phyloP scores from a whole-genome alignment of 64 coral and sea anemone species.

The Montipora efflorescens region DNA sequence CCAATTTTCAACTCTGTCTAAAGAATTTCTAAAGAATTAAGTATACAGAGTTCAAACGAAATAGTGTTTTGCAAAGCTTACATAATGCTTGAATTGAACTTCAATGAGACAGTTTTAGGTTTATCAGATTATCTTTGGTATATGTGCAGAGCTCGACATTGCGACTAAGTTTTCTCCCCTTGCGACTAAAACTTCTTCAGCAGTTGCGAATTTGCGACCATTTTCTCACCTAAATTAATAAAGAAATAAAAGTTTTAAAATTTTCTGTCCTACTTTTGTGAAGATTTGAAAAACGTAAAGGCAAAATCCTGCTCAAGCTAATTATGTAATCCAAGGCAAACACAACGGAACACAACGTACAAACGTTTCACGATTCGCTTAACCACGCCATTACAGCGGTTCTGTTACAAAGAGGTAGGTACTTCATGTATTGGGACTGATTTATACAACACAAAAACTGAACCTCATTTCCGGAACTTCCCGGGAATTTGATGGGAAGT shows the following conservation, averaged over 20 bases:
- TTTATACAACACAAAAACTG: conserved; percentile 12
- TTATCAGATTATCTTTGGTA: too few species aligned
- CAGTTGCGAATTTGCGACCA: not conserved
- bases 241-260: conserved; percentile 6
- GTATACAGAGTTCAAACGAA: too few species aligned
- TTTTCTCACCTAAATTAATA: not conserved
- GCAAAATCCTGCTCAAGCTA: conserved; percentile 5
- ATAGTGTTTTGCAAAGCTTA: too few species aligned
- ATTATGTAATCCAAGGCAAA: too few species aligned
- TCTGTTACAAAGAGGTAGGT: conserved; percentile 7
- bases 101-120: too few species aligned
- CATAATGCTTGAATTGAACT: too few species aligned
- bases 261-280: not conserved
- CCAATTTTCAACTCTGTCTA: too few species aligned
- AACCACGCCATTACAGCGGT: not conserved
- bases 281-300: conserved; percentile 3
- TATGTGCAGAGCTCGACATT: not conserved
- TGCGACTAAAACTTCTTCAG: not conserved
- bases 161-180: conserved; percentile 7
- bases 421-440: conserved; percentile 5
- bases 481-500: too few species aligned
- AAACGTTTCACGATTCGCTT: not conserved
- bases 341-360: not conserved
- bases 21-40: too few species aligned
- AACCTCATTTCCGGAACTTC: not conserved